A percentile compares a stretch with the other conserved stretches of the same genome.
Conservation (phyloP, 2,888 invertebrate genomes). For the Octonoba sinensis region DNA sequence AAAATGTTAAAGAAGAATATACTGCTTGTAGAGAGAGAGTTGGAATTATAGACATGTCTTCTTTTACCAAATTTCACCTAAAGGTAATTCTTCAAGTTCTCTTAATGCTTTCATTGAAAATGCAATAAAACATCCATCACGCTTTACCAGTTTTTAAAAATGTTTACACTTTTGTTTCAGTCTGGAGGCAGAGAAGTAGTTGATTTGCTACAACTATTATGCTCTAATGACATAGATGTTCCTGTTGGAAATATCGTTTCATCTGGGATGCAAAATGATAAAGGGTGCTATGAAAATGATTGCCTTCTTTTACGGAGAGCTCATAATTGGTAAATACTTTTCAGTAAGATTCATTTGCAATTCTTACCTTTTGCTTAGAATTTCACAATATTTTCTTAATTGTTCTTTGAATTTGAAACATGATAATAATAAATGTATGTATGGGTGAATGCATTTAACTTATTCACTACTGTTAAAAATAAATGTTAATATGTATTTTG, state of each 20-base stretch:
- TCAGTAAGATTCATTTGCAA: not conserved
- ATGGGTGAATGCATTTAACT: no score
- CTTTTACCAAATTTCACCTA: slow-evolving; percentile 95
- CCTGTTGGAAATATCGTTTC: slow-evolving; percentile 94
- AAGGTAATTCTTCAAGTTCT: slow-evolving; percentile 74
- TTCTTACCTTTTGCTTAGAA: not conserved
- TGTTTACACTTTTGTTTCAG: slow-evolving; percentile 71
- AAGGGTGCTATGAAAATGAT: slow-evolving; percentile 97
- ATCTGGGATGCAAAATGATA: slow-evolving; percentile 94
- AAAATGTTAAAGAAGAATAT: slow-evolving; percentile 88
- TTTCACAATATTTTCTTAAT: no score
- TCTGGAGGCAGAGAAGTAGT: slow-evolving; percentile 91
- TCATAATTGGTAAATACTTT: slow-evolving; percentile 81
- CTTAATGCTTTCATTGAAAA: no score
- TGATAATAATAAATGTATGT: no score
- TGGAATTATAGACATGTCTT: slow-evolving; percentile 95
- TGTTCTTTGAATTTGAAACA: not conserved
- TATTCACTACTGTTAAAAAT: no score
- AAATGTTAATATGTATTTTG: no score
- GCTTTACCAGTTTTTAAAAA: not conserved
- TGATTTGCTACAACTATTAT: slow-evolving; percentile 90
- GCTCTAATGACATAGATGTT: slow-evolving; percentile 96
- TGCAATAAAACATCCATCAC: no score
- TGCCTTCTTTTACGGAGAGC: slow-evolving; percentile 91
- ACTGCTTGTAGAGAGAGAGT: slow-evolving; percentile 92